Base-by-base conservation (phyloP, 2,113 vertebrate species). In the Perca fluviatilis region DNA sequence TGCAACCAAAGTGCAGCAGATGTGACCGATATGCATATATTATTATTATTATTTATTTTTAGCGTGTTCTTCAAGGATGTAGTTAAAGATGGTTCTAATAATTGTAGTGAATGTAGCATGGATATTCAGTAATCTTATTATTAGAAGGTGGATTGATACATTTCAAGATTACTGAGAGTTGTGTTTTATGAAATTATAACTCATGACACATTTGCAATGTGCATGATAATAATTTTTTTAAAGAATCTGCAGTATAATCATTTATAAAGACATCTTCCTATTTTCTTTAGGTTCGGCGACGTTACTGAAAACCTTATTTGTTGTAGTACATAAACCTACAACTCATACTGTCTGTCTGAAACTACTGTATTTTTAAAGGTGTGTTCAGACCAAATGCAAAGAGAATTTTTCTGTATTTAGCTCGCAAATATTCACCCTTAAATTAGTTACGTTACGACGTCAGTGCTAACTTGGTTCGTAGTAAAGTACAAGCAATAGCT, bases 1-100 rank as follows among this genome's bases (percentile, higher is more conserved):
- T 91, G 88, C 85, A 89, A 93, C 90, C 87, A 91, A 92, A 93
- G 87, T 89, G 71, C 84, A 88, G 83, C 80, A 88, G 49, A 83
- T 80, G 68, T 58, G 64, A 87, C 78, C 85, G 68, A 83, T 74
- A 83, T 62, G 33, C 82, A 87, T 87, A n/a, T n/a, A n/a, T n/a
- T n/a, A n/a, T n/a, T n/a, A n/a, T n/a, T n/a, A 83, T 80, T 80
- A 91, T 88, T 90, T 92, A 91, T 92, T 90, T 89, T 86, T 69
- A 86, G 66, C 5, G 23, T 77, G 79, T 82, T 84, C 61, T 56
- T 50, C 18, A 82, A 80, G 84, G 88, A 86, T 84, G 80, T 93
- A 72, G 85, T 85, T 80, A 69, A 82, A 74, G 64, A 84, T 62
- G 13, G 56, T 62, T 79, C 64, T 68, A 67, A 79, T 75, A 67